Percentiles rank a stretch among this genome's conserved stretches.
These are phyloP conservation scores for Patella ulyssiponensis DNA, from an alignment of 2,888 invertebrate species.

Conservation along the genomic window DNA sequence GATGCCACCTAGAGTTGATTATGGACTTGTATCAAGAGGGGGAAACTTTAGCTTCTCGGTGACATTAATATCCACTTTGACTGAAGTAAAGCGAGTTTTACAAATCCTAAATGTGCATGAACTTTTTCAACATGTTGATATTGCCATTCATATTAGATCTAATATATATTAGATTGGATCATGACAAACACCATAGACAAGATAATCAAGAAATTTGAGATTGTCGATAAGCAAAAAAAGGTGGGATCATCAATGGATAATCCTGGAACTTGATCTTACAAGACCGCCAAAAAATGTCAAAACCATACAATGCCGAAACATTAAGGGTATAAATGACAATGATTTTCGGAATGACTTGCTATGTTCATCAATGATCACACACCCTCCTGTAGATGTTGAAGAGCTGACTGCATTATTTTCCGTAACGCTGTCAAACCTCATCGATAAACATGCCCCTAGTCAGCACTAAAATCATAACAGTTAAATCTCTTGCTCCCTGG, in stretches of 20 bases:
- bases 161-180: background rate
- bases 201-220: background rate
- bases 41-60: no score
- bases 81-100: no score
- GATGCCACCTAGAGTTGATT: no score
- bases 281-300: background rate
- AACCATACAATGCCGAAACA: background rate
- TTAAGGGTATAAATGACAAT: background rate
- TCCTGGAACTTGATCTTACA: background rate
- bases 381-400: background rate
- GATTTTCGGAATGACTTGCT: background rate
- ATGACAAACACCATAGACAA: background rate
- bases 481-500: no score
- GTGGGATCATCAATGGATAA: background rate
- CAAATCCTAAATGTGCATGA: no score
- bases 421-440: background rate
- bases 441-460: background rate
- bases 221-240: background rate
- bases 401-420: background rate
- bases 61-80: no score
- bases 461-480: no score
- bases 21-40: no score
- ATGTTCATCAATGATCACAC: background rate
- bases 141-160: no score
- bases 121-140: no score